Conservation (phyloP, 2,113 vertebrate species). For the Proterorhinus semilunaris region DNA sequence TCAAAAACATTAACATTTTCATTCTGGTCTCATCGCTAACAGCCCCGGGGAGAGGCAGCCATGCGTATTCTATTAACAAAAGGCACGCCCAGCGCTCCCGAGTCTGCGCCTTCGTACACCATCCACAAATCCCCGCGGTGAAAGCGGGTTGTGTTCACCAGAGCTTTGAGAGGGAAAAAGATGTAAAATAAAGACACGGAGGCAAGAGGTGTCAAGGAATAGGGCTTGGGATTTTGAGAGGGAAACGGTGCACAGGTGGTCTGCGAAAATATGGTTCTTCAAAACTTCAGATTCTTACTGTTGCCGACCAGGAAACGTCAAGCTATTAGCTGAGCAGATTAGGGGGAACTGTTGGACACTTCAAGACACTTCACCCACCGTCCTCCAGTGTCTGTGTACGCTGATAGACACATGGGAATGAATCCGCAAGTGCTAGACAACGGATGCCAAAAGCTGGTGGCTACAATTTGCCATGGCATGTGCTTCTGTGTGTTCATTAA, state of each 20-base stretch:
- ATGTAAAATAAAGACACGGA: constrained; percentile 24
- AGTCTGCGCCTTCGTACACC: constrained; percentile 64
- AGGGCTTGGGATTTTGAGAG: constrained; percentile 12
- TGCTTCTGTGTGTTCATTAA: too few relatives aligned
- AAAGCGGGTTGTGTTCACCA: constrained; percentile 73
- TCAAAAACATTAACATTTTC: constrained; percentile 72
- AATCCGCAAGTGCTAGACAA: too few relatives aligned
- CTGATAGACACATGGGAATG: too few relatives aligned
- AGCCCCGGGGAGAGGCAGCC: constrained; percentile 69
- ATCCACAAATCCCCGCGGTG: constrained; percentile 69
- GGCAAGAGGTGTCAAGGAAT: constrained; percentile 31
- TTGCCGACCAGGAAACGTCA: background rate
- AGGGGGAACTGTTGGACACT: background rate
- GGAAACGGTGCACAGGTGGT: background rate
- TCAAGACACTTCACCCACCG: too few relatives aligned
- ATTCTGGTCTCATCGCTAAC: constrained; percentile 66
- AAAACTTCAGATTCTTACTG: background rate
- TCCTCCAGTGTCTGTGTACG: too few relatives aligned
- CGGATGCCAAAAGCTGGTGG: too few relatives aligned
- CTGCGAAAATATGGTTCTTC: background rate
- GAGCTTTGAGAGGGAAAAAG: constrained; percentile 60
- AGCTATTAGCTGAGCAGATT: background rate
- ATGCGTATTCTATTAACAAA: constrained; percentile 77
- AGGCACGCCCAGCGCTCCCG: constrained; percentile 67
- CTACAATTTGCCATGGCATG: too few relatives aligned